Conservation (phyloP, 1,140 invertebrate genomes). For the Trichoplusia ni region DNA sequence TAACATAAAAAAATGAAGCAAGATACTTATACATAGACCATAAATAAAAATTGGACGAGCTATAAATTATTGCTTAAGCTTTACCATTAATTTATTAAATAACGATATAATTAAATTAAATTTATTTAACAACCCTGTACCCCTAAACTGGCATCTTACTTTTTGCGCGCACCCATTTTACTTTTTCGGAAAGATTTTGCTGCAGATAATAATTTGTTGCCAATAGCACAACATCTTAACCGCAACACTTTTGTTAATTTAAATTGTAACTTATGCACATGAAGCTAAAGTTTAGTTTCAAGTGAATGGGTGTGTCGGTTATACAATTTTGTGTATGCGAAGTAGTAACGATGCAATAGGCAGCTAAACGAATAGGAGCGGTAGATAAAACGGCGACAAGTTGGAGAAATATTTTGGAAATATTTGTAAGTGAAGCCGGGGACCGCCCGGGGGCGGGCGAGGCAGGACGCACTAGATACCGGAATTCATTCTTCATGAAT, state of each 20-base stretch:
- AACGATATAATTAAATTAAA: conserved; percentile 61
- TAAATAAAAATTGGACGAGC: not conserved
- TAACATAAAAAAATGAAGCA: no score
- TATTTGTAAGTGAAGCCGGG: conserved; percentile 76
- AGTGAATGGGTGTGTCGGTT: not conserved
- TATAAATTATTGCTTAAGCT: conserved; percentile 5
- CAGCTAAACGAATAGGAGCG: conserved; percentile 78
- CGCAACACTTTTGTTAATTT: not conserved
- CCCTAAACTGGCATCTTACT: conserved; percentile 48
- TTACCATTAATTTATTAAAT: conserved; percentile 26
- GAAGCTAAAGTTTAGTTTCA: conserved; percentile 5
- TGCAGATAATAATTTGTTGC: conserved; percentile 67
- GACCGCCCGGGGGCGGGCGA: conserved; percentile 50
- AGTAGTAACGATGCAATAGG: conserved; percentile 48
- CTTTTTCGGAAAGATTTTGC: conserved; percentile 77
- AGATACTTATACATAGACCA: not conserved
- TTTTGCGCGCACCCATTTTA: conserved; percentile 76
- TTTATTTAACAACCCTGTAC: conserved; percentile 66
- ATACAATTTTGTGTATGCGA: not conserved
- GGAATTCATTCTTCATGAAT: conserved; percentile 41
- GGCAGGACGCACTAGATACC: conserved; percentile 18
- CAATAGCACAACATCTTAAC: conserved; percentile 32
- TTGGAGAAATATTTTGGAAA: conserved; percentile 81
- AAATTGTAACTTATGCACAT: conserved; percentile 29
- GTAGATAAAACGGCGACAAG: conserved; percentile 78